phyloP scores from a whole-genome alignment of 2,113 vertebrate genomes.

The Ibidorhyncha struthersii region DNA sequence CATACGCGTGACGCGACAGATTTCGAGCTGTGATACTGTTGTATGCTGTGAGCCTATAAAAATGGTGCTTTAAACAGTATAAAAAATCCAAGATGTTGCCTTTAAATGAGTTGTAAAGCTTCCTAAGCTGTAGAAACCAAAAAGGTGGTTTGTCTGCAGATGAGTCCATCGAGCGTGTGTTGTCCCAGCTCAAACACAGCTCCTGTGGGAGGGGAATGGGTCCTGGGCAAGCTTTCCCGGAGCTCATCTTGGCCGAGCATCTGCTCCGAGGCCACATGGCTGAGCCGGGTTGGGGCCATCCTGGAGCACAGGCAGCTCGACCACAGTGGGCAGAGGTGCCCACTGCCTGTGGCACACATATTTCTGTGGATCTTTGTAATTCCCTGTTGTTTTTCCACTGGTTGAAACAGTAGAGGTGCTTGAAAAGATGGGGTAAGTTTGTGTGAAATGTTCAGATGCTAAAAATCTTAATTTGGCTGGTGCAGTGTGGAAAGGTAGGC shows the following conservation, averaged over 20 bases:
- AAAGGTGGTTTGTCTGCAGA: not conserved
- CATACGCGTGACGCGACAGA: rapidly evolving
- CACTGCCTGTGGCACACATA: rapidly evolving
- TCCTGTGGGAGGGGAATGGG: not conserved
- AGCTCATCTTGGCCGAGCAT: not conserved
- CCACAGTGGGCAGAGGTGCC: not conserved
- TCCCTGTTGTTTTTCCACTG: not conserved
- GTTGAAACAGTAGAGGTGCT: not conserved
- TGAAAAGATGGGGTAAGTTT: not conserved
- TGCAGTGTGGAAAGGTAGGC: not conserved
- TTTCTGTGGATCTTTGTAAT: not conserved
- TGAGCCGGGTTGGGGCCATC: not conserved
- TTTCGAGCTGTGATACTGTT: not conserved
- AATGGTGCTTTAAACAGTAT: not conserved
- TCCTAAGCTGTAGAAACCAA: not conserved
- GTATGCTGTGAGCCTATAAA: not conserved
- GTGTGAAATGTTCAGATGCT: not conserved
- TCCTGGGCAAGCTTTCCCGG: not conserved
- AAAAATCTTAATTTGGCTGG: not conserved
- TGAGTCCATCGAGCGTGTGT: rapidly evolving
- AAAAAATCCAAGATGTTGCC: not conserved
- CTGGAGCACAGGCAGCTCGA: rapidly evolving
- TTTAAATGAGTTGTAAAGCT: not conserved
- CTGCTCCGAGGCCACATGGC: not conserved
- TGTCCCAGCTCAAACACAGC: not conserved